A percentile compares a stretch with the other conserved stretches of the same genome.
These are phyloP conservation scores for Agrochola lota DNA, from an alignment of 2,888 invertebrate species.

Conservation along the genomic window DNA sequence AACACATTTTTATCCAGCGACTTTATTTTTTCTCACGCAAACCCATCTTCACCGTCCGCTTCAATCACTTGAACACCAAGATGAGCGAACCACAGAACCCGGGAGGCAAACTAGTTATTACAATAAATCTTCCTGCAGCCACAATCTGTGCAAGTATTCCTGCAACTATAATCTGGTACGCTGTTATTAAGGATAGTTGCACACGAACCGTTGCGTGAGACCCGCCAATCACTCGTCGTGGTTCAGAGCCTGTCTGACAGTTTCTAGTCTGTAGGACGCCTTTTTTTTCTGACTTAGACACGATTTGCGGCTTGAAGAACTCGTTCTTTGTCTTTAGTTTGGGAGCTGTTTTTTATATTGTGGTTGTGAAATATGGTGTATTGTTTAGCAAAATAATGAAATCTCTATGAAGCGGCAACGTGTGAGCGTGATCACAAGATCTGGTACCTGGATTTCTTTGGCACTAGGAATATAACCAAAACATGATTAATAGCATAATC, in stretches of 20 bases:
- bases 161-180: conserved; percentile 51
- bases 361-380: background rate
- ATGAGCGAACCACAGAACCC: conserved; percentile 33
- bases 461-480: too few relatives aligned
- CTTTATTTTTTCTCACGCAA: conserved; percentile 28
- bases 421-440: background rate
- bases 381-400: background rate
- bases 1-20: background rate
- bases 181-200: conserved; percentile 70
- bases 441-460: too few relatives aligned
- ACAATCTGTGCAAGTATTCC: conserved; percentile 18
- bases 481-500: too few relatives aligned
- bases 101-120: conserved; percentile 60
- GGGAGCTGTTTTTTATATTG: conserved; percentile 10
- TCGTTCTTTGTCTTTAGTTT: conserved; percentile 2
- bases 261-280: conserved; percentile 44
- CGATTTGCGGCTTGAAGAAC: conserved; percentile 30
- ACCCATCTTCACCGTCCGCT: background rate
- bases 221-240: conserved; percentile 67
- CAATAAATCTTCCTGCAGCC: conserved; percentile 60
- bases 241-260: conserved; percentile 55
- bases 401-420: background rate
- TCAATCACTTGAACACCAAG: conserved; percentile 28
- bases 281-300: conserved; percentile 33
- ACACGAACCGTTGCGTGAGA: conserved; percentile 78